Conservation (phyloP, 2,888 invertebrate genomes). For the Drosophila birchii region DNA sequence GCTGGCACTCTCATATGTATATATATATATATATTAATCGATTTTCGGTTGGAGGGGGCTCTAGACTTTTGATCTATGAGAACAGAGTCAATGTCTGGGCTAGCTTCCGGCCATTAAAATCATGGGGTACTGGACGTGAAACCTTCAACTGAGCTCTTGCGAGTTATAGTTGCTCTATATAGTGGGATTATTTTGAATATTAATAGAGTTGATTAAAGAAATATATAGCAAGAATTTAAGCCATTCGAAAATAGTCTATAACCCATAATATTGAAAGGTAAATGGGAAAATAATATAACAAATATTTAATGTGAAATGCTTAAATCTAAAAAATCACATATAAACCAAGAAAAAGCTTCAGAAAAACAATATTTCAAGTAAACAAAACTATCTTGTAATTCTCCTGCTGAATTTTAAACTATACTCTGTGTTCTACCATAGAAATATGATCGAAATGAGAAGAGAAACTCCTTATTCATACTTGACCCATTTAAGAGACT, state of each 20-base stretch:
- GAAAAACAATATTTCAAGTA: background rate
- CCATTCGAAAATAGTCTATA: background rate
- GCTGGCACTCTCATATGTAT: conserved; percentile 1
- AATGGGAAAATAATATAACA: background rate
- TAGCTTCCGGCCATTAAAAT: conserved; percentile 70
- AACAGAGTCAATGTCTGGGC: conserved; percentile 47
- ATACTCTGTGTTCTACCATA: background rate
- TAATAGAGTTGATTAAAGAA: background rate
- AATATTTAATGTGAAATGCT: background rate
- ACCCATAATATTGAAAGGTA: background rate
- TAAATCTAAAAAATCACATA: background rate
- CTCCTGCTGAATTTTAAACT: background rate
- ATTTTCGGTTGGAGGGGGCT: conserved; percentile 3
- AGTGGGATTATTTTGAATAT: background rate
- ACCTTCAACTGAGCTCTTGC: background rate
- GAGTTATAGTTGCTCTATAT: background rate
- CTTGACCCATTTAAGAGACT: conserved; percentile 32
- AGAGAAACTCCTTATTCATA: background rate
- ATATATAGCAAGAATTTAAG: background rate
- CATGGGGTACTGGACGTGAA: background rate
- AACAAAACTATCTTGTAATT: background rate
- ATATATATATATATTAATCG: conserved; percentile 5
- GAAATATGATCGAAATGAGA: background rate
- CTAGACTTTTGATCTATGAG: conserved; percentile 39
- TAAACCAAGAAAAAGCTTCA: background rate